Evolutionary conservation across 2,888 invertebrate genomes (phyloP).

Genomic region (Stenolophus ochropezus): DNA sequence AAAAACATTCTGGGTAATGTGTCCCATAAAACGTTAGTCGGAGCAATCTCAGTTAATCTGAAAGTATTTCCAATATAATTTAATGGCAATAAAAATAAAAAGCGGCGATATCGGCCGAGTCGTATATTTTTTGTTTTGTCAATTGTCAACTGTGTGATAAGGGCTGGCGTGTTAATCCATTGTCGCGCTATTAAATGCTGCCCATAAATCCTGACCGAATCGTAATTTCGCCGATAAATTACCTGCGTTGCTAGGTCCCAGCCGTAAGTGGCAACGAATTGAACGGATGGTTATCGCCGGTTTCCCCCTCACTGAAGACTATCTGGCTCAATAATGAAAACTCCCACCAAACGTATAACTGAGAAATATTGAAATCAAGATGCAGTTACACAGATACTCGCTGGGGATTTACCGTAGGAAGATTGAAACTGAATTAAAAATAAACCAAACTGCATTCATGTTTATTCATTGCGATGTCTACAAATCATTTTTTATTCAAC

Average conservation of each 20-base stretch:
- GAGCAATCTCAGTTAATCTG: slow-evolving; percentile 29
- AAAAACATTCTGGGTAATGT: not conserved
- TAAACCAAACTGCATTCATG: not conserved
- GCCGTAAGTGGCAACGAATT: slow-evolving; percentile 54
- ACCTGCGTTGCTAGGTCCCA: slow-evolving; percentile 53
- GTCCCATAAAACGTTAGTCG: slow-evolving; percentile 10
- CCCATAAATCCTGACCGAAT: slow-evolving; percentile 50
- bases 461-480: not conserved
- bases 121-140: slow-evolving; percentile 56
- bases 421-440: not conserved
- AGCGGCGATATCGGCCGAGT: slow-evolving; percentile 8
- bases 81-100: slow-evolving; percentile 44
- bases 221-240: slow-evolving; percentile 59
- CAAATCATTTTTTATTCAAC: too few relatives aligned
- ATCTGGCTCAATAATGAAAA: not conserved
- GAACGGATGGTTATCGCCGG: slow-evolving; percentile 38
- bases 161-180: slow-evolving; percentile 53
- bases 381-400: not conserved
- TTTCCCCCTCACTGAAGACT: not conserved
- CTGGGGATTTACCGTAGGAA: not conserved
- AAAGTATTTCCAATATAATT: slow-evolving; percentile 41
- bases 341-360: not conserved
- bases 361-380: slow-evolving; percentile 9
- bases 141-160: slow-evolving; percentile 58
- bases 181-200: slow-evolving; percentile 52